Evolutionary conservation across 30 jellyfish, hydroid and myxozoan genomes (phyloP).

Genomic region (Chironex yamaguchii): DNA sequence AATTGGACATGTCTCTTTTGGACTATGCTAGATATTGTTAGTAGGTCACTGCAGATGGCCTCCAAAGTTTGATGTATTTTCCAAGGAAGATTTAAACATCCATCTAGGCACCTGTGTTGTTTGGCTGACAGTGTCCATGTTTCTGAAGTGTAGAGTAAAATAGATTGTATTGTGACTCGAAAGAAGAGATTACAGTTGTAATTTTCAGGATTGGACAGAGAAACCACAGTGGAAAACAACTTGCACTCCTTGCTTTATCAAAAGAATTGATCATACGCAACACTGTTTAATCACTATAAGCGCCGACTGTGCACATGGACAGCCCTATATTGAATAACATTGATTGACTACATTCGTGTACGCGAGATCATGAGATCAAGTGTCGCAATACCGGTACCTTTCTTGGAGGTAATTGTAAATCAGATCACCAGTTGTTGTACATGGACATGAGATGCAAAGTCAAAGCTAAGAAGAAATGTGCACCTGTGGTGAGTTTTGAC

Average conservation of each 20-base stretch:
- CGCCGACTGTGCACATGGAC: background rate
- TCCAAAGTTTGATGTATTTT: slow-evolving; percentile 19
- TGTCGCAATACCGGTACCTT: background rate
- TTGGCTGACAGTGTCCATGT: background rate
- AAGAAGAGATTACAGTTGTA: no score
- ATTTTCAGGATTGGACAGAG: background rate
- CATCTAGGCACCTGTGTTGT: no score
- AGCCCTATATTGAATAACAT: background rate
- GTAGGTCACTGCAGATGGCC: slow-evolving; percentile 8
- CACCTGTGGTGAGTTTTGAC: background rate
- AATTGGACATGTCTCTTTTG: slow-evolving; percentile 31
- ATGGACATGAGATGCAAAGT: background rate
- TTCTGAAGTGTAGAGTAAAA: background rate
- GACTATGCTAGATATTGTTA: slow-evolving; percentile 2
- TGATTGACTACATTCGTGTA: background rate
- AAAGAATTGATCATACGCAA: background rate
- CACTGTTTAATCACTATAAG: background rate
- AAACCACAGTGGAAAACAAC: background rate
- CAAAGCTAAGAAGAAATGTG: background rate
- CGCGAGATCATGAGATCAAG: background rate
- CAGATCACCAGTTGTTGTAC: background rate
- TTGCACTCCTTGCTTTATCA: background rate
- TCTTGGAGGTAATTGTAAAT: background rate
- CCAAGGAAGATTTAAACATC: slow-evolving; percentile 7
- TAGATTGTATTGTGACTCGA: background rate